Conservation (phyloP, 2,113 vertebrate species). For the Poeciliopsis turrubarensis region DNA sequence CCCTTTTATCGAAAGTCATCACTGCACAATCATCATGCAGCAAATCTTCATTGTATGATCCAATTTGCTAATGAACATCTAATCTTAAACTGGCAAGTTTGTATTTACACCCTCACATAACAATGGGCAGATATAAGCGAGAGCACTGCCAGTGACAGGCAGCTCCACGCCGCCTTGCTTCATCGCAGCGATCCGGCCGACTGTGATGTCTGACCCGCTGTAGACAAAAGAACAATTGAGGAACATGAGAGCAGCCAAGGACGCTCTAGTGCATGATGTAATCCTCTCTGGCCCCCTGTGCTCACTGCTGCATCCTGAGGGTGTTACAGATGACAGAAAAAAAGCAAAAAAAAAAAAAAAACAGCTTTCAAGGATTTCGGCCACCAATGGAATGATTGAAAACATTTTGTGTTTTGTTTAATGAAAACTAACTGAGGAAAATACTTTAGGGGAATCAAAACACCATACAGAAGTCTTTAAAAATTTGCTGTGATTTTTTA, state of each 20-base stretch:
- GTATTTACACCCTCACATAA: constrained; percentile 23
- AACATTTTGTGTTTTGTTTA: not conserved
- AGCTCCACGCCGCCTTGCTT: constrained; percentile 13
- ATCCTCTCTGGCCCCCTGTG: constrained; percentile 13
- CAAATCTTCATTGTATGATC: constrained; percentile 27
- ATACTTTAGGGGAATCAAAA: not conserved
- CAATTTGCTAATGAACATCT: constrained; percentile 3
- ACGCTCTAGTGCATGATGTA: constrained; percentile 20
- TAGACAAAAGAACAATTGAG: constrained; percentile 51
- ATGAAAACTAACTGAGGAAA: too few species aligned
- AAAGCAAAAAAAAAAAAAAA: too few species aligned
- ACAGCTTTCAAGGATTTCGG: accelerated
- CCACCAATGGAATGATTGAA: not conserved
- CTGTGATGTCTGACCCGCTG: constrained; percentile 37
- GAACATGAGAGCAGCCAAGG: constrained; percentile 16
- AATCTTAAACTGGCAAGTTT: constrained; percentile 15
- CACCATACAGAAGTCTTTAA: too few species aligned
- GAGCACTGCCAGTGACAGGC: constrained; percentile 14
- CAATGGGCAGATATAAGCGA: constrained; percentile 37
- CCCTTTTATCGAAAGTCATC: too few species aligned
- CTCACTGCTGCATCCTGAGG: constrained; percentile 5
- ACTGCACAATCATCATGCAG: too few species aligned
- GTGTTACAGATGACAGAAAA: not conserved
- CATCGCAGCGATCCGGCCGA: constrained; percentile 21
- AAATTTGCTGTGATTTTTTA: too few species aligned